These are phyloP conservation scores for Dynastes tityus DNA, from an alignment of 2,888 invertebrate genomes.

Conservation along the genomic window DNA sequence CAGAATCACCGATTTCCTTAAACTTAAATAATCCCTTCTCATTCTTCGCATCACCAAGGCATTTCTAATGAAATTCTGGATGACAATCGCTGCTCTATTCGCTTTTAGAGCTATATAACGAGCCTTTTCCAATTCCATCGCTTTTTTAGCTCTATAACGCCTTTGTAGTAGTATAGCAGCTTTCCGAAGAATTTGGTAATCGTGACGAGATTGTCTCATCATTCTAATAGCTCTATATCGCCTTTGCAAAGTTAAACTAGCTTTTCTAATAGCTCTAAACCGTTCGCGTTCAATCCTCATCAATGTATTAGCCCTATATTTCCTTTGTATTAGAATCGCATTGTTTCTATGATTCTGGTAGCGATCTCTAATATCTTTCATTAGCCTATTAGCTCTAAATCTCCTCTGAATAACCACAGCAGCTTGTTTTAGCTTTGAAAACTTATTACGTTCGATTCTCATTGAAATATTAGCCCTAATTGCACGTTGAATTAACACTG, in stretches of 20 bases:
- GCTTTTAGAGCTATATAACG: constrained; percentile 64
- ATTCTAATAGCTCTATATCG: constrained; percentile 58
- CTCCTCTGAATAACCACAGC: constrained; percentile 72
- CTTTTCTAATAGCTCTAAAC: constrained; percentile 67
- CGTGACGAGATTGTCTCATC: constrained; percentile 65
- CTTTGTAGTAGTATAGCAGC: constrained; percentile 65
- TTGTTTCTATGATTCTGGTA: constrained; percentile 65
- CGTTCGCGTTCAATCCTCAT: constrained; percentile 67
- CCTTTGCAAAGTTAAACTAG: constrained; percentile 60
- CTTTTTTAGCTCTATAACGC: constrained; percentile 60
- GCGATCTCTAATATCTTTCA: constrained; percentile 56
- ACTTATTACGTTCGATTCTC: constrained; percentile 53
- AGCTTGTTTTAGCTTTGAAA: constrained; percentile 61
- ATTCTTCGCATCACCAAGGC: constrained; percentile 31
- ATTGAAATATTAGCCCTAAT: constrained; percentile 55
- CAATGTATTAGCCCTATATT: constrained; percentile 68
- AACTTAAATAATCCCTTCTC: constrained; percentile 57
- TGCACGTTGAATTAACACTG: constrained; percentile 53
- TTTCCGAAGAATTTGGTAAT: constrained; percentile 63
- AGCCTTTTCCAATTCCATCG: constrained; percentile 58
- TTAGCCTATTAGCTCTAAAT: constrained; percentile 67
- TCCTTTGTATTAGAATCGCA: constrained; percentile 69
- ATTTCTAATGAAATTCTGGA: neutral
- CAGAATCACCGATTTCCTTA: constrained; percentile 65
- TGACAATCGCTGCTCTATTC: neutral